Conservation (phyloP, 1,140 invertebrate species). For the Hormaphis cornu region DNA sequence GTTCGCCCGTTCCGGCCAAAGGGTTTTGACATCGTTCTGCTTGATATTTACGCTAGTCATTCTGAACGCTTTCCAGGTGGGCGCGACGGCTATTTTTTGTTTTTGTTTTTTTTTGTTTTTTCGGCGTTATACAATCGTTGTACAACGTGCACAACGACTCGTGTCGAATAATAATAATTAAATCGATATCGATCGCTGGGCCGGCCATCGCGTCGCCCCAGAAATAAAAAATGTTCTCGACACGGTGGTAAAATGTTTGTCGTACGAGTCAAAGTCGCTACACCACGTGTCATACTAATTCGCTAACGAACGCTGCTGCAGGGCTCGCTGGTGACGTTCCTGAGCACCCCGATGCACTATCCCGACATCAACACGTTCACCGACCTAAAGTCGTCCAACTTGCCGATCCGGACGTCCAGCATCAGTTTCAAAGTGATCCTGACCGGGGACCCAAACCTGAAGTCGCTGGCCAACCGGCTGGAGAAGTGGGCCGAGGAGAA, state of each 20-base stretch:
- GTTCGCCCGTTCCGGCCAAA: conserved; percentile 35
- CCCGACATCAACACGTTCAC: conserved; percentile 42
- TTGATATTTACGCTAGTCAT: conserved; percentile 41
- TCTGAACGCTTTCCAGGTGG: conserved; percentile 30
- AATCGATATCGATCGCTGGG: too few species aligned
- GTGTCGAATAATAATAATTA: too few species aligned
- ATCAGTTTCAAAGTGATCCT: conserved; percentile 30
- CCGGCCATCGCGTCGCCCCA: too few species aligned
- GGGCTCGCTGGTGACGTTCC: conserved; percentile 36
- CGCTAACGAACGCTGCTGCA: neutral
- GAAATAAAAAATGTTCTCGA: too few species aligned
- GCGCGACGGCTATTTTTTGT: too few species aligned
- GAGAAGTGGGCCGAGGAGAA: neutral
- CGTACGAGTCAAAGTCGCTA: too few species aligned
- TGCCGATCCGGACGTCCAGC: conserved; percentile 38
- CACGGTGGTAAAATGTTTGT: too few species aligned
- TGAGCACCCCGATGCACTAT: conserved; percentile 39
- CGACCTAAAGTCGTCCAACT: conserved; percentile 40
- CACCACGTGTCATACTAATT: too few species aligned
- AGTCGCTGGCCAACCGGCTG: neutral
- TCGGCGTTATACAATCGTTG: too few species aligned
- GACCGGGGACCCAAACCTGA: conserved; percentile 21
- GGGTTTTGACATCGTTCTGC: conserved; percentile 39
- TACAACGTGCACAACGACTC: too few species aligned
- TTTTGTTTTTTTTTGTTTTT: too few species aligned